Base-by-base conservation (phyloP, 30 jellyfish, hydroid and myxozoan genomes). In the Turritopsis rubra region DNA sequence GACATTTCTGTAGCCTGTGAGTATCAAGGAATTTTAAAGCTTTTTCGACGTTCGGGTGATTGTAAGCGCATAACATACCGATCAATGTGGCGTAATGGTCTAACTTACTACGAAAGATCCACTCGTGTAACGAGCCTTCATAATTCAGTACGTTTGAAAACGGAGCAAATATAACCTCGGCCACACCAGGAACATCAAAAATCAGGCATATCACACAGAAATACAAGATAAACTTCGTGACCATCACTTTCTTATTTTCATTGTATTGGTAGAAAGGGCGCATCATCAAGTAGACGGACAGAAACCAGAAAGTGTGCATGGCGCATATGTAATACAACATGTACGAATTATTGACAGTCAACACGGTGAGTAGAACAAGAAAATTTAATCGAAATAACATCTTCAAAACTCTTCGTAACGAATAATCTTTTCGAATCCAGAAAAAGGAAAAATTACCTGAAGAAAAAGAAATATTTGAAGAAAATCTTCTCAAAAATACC, bases 241-340 rank as follows among this genome's bases (percentile, higher is more conserved):
- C 19, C 96, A 92, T 92, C 66, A 92, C 91, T 24, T 82, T 70
- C 7, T 87, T 87, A 29, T 80, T 79, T 75, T 88, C 93, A 88
- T 92, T 92, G 75, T 77, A 79, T 74, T 92, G 92, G 75, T 88
- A 89, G 89, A 88, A 92, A 70, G 98, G 98, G 66, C 96, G 93
- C 98, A 92, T 92, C 98, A 92, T 92, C 88, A 85, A 88, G 86
- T 92, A 92, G 53, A 92, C 96, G 18, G 98, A 84, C 25, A 87
- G 78, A 66, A 88, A 92, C 98, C 98, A 92, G 81, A 92, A 92
- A 0, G 98, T 92, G 54, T 92, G 98, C 98, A 92, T 92, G n/a
- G 96, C 96, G 85, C 98, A 92, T 1, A 92, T 92, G 90, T 92
- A 92, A 77, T 92, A 92, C 0, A 87, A 90, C 96, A 92, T 92